phyloP scores from a whole-genome alignment of 2,888 invertebrate genomes.

The Trissolcus japonicus region DNA sequence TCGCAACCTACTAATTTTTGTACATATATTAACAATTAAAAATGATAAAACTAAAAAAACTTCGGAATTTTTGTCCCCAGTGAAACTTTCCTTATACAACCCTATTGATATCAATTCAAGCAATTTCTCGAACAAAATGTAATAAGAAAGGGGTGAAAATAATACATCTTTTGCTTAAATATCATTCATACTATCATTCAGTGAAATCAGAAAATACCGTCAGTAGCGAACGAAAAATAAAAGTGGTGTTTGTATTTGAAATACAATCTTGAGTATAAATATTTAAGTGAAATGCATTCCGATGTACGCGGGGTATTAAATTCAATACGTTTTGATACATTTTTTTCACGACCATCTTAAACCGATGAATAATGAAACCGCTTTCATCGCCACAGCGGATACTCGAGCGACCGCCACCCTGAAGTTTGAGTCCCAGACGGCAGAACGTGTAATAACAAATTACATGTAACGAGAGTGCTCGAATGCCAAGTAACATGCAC shows the following conservation, averaged over 20 bases:
- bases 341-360: conserved; percentile 46
- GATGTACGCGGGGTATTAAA: conserved; percentile 14
- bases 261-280: conserved; percentile 37
- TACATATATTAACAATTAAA: too few species aligned
- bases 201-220: too few species aligned
- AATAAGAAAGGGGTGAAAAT: too few species aligned
- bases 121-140: too few species aligned
- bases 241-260: conserved; percentile 8
- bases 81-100: too few species aligned
- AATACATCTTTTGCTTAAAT: too few species aligned
- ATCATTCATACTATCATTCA: too few species aligned
- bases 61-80: too few species aligned
- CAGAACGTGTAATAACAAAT: conserved; percentile 64
- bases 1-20: too few species aligned
- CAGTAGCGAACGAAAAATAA: too few species aligned
- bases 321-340: conserved; percentile 54
- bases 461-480: conserved; percentile 60
- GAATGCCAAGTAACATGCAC: conserved; percentile 43
- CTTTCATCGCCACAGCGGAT: conserved; percentile 60
- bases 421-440: conserved; percentile 58
- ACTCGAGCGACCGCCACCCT: conserved; percentile 59
- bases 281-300: conserved; percentile 25
- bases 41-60: too few species aligned
- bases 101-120: too few species aligned
- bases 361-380: conserved; percentile 63